phyloP scores from a whole-genome alignment of 2,797 vertebrate genomes.

The Ceryle rudis region DNA sequence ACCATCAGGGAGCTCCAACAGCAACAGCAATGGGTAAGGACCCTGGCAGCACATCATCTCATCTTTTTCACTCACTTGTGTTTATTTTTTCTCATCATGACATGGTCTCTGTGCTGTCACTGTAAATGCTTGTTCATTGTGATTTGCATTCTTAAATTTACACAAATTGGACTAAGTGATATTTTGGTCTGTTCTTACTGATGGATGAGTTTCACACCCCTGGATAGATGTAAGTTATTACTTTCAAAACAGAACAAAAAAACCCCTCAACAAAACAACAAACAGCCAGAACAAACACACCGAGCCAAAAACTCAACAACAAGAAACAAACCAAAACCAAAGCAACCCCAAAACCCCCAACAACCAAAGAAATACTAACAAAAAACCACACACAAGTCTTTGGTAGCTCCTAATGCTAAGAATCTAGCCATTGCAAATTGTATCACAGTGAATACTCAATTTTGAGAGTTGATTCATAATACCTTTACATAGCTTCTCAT shows the following conservation, averaged over 20 bases:
- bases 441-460: not conserved
- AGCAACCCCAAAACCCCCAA: not conserved
- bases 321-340: fast-evolving
- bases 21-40: slow-evolving; percentile 93
- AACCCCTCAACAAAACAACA: not conserved
- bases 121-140: slow-evolving; percentile 54
- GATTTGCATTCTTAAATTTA: slow-evolving; percentile 33
- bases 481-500: not conserved
- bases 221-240: not conserved
- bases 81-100: slow-evolving; percentile 47
- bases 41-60: slow-evolving; percentile 74
- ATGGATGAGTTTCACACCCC: not conserved
- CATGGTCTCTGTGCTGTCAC: slow-evolving; percentile 61
- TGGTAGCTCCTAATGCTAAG: not conserved
- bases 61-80: slow-evolving; percentile 44
- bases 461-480: not conserved
- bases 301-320: not conserved
- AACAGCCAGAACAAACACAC: not conserved
- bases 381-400: not conserved
- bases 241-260: not conserved
- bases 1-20: slow-evolving; percentile 94
- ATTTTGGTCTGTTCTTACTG: not conserved
- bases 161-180: not conserved
- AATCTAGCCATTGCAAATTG: not conserved
- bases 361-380: not conserved